Base-by-base conservation (phyloP, 2,888 invertebrate species). In the Rhingia campestris region DNA sequence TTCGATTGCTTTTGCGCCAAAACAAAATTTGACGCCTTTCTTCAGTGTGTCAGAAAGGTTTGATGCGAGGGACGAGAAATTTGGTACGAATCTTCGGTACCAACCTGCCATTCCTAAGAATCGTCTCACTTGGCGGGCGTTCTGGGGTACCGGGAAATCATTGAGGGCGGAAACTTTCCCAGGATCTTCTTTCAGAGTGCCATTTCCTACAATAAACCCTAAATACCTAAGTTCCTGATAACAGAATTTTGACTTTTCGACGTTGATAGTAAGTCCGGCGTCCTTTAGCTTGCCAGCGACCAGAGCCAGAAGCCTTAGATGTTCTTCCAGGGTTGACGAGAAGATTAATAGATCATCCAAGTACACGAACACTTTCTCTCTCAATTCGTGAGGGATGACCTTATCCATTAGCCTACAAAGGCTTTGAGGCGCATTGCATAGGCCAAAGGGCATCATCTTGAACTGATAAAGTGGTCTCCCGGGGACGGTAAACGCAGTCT, bases 341-440 rank as follows among this genome's bases (percentile, higher is more conserved):
- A 49, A n/a, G 6, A 49, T 10, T 1, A 49, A 9, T 1, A 49
- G 9, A 3, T 47, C 47, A n/a, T 47, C 47, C 6, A 47, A 14
- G 14, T 49, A 49, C 6, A 49, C 22, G 49, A 49, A 49, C 7
- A 49, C 30, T 7, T 22, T 6, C 30, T 30, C 22, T 49, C 49
- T 49, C 22, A 49, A 30, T 49, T 49, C 49, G 10, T 49, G 49
- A 4, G 49, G 49, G 10, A 49, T 49, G n/a, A 49, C 49, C 30
- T 5, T 32, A 9, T 49, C 30, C 49, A 30, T 51, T n/a, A n/a
- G n/a, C n/a, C n/a, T n/a, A n/a, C n/a, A n/a, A n/a, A n/a, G n/a
- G n/a, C n/a, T n/a, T n/a, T n/a, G n/a, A n/a, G n/a, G n/a, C n/a
- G n/a, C n/a, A n/a, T n/a, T n/a, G n/a, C n/a, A n/a, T n/a, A n/a